Evolutionary conservation across 2,888 invertebrate genomes (phyloP), one percentile per base, ranked within the genome.

Genomic region (Drosophila mayaguana): DNA sequence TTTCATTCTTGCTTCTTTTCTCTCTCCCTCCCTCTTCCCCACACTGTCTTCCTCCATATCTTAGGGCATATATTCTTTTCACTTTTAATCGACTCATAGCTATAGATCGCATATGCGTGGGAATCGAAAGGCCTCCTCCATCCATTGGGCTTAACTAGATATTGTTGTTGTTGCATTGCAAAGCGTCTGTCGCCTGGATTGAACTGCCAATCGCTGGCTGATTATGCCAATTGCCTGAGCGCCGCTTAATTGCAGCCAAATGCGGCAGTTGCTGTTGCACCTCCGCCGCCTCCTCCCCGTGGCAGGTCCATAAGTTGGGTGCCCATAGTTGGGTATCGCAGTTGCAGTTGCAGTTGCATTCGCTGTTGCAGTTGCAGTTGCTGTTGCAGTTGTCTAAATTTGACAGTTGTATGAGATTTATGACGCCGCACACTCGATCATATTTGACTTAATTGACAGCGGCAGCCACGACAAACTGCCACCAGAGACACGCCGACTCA

Each of bases 401-500:
- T 80, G 80, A 83, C 86, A 81, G 83, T 85, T 76, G 80, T 79
- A 65, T 83, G 83, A 86, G 87, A 88, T 83, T 86, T 86, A 88
- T 84, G 84, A 80, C 81, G 84, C 83, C 79, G 80, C 79, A 76
- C 89, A 83, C 83, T 88, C 86, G 88, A 88, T 83, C 83, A 86
- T 83, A 83, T 88, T 83, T 83, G 87, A 88, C 89, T 83, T 88
- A 83, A 84, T 81, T 72, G 88, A 81, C 88, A 82, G 88, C 88
- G 73, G 74, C 89, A 83, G 88, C 86, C 83, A 85, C 83, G 88
- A 85, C 88, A 88, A 85, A 86, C 80, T 88, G 88, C 83, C 88
- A 83, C 71, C 69, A 82, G 66, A 67, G 66, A 62, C 77, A 76
- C 50, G 65, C 62, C 45, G 43, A 61, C 36, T 25, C 54, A 63